phyloP scores from a whole-genome alignment of 2,797 vertebrate genomes.

The Lacerta bilineata region DNA sequence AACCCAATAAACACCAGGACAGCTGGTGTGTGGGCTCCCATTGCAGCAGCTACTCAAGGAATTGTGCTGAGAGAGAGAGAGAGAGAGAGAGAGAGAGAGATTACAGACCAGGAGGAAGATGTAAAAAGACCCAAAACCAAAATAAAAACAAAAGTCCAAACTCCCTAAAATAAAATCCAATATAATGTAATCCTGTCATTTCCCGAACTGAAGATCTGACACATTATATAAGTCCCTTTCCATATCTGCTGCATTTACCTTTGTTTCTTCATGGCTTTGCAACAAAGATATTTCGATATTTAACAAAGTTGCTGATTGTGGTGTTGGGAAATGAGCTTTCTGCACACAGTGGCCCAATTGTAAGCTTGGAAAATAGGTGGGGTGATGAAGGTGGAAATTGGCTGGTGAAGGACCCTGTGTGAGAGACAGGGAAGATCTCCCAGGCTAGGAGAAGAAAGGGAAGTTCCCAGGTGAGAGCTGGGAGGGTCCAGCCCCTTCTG shows the following conservation, averaged over 20 bases:
- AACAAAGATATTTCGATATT: conserved; percentile 60
- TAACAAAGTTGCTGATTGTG: conserved; percentile 64
- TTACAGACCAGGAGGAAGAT: background rate
- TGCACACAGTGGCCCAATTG: background rate
- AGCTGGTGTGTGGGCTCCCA: conserved; percentile 39
- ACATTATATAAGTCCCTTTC: conserved; percentile 50
- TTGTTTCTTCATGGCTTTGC: conserved; percentile 61
- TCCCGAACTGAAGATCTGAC: conserved; percentile 48
- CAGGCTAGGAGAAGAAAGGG: too few species aligned
- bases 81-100: background rate
- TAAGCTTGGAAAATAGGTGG: background rate
- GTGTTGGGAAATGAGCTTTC: background rate
- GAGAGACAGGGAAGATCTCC: too few species aligned
- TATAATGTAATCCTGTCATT: background rate
- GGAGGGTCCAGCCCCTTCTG: too few species aligned
- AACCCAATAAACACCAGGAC: conserved; percentile 10
- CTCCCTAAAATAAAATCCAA: background rate
- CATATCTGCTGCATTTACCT: conserved; percentile 64
- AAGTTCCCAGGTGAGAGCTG: too few species aligned
- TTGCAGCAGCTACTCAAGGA: conserved; percentile 33
- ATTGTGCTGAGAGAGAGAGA: background rate
- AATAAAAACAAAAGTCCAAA: background rate
- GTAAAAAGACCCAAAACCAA: too few species aligned
- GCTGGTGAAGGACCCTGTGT: too few species aligned
- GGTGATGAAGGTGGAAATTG: too few species aligned